phyloP scores from a whole-genome alignment of 2,888 invertebrate genomes.

The Drosophila birchii region DNA sequence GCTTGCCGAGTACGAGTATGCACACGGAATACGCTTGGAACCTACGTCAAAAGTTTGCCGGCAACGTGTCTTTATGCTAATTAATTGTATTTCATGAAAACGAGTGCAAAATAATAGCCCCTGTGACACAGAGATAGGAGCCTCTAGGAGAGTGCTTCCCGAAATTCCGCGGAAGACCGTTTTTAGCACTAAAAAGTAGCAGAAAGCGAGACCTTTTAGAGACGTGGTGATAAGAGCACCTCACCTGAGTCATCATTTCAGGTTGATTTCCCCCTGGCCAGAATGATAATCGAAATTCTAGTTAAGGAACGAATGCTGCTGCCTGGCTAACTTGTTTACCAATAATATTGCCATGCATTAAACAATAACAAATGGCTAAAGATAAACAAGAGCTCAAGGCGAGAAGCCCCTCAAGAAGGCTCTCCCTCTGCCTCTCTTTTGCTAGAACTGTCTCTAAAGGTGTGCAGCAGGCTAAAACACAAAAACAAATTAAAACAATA shows the following conservation, averaged over 20 bases:
- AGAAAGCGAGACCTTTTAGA: slow-evolving; percentile 7
- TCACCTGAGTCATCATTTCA: slow-evolving; percentile 36
- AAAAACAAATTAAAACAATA: slow-evolving; percentile 35
- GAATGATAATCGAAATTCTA: slow-evolving; percentile 27
- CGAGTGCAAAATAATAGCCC: slow-evolving; percentile 25
- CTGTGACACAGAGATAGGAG: slow-evolving; percentile 6
- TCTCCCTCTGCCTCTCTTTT: slow-evolving; percentile 8
- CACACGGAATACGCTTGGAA: slow-evolving; percentile 14
- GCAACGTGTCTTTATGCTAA: slow-evolving; percentile 71
- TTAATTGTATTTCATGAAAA: slow-evolving; percentile 30
- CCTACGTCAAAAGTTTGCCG: slow-evolving; percentile 64
- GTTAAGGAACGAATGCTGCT: slow-evolving; percentile 29
- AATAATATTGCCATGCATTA: slow-evolving; percentile 53
- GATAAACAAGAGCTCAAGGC: slow-evolving; percentile 49
- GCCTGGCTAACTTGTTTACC: slow-evolving; percentile 60
- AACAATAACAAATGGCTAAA: slow-evolving; percentile 60
- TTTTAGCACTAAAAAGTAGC: slow-evolving; percentile 2
- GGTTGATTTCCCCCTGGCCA: slow-evolving; percentile 3
- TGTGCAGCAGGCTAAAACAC: slow-evolving; percentile 39
- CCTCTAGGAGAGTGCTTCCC: slow-evolving; percentile 21
- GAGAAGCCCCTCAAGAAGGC: slow-evolving; percentile 40
- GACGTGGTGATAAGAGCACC: slow-evolving; percentile 18
- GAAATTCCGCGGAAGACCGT: slow-evolving; percentile 29
- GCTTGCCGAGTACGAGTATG: slow-evolving; percentile 28
- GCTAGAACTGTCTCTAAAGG: slow-evolving; percentile 33